Evolutionary conservation across 2,113 vertebrate species (phyloP).

Genomic region (Phylloscopus trochilus): DNA sequence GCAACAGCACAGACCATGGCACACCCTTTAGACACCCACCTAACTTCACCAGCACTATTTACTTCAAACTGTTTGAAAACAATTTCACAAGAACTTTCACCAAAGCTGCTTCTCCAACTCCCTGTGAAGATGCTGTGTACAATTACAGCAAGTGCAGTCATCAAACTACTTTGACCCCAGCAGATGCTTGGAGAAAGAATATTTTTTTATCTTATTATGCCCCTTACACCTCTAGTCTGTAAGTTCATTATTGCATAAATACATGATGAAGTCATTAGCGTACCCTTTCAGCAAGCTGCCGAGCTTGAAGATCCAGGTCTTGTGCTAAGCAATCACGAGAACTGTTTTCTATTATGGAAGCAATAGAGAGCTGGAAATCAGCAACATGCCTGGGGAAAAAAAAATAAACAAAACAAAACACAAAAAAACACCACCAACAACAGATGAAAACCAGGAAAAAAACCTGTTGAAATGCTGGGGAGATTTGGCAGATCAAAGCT

Average conservation of each 20-base stretch:
- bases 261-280: neutral
- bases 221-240: neutral
- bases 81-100: neutral
- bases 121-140: neutral
- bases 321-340: constrained; percentile 29
- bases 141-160: neutral
- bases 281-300: constrained; percentile 81
- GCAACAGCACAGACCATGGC: neutral
- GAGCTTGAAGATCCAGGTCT: constrained; percentile 74
- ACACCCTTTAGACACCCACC: neutral
- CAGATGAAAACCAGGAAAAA: neutral
- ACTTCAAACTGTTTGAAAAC: neutral
- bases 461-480: neutral
- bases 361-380: constrained; percentile 83
- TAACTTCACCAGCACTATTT: neutral
- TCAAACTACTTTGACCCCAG: neutral
- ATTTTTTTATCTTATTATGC: neutral
- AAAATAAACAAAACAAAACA: neutral
- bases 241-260: neutral
- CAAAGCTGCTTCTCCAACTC: neutral
- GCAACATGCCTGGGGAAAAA: constrained; percentile 67
- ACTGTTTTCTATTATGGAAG: constrained; percentile 63
- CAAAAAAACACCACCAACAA: neutral
- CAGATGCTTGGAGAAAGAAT: neutral
- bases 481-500: neutral